Evolutionary conservation across 2,113 vertebrate species (phyloP).

Genomic region (Phycodurus eques): DNA sequence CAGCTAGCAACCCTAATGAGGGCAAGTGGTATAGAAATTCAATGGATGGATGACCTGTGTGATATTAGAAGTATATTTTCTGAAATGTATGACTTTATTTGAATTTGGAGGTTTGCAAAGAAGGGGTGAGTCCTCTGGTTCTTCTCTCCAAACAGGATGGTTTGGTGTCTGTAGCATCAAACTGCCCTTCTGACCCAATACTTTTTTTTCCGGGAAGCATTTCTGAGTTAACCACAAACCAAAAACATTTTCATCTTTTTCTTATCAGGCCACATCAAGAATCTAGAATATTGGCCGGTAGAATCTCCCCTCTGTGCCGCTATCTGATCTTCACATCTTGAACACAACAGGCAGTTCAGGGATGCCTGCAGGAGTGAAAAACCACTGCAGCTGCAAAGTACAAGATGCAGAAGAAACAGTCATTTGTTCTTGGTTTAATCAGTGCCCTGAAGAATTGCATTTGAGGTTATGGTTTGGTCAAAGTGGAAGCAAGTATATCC

Average conservation of each 20-base stretch:
- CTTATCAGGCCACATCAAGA: conserved; percentile 23
- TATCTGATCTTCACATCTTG: conserved; percentile 3
- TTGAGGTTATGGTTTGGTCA: conserved; percentile 7
- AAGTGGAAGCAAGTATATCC: not conserved
- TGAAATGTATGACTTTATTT: no score
- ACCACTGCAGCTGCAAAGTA: conserved; percentile 1
- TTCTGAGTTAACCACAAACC: not conserved
- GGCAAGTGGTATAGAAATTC: no score
- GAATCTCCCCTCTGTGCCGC: conserved; percentile 8
- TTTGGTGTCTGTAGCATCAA: no score
- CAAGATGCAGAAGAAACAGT: conserved; percentile 3
- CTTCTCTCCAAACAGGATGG: no score
- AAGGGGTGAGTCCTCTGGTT: not conserved
- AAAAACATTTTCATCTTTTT: conserved; percentile 25
- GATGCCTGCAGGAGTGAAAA: not conserved
- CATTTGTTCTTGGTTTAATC: not conserved
- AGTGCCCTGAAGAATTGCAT: not conserved
- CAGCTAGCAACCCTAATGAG: no score
- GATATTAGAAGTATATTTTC: no score
- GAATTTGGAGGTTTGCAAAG: not conserved
- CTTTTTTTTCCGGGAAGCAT: not conserved
- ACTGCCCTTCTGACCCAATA: not conserved
- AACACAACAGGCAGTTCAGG: conserved; percentile 10
- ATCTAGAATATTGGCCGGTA: conserved; percentile 24
- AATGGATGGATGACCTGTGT: no score